Conservation (phyloP, 2,797 vertebrate genomes). For the Rhinichthys osculus region DNA sequence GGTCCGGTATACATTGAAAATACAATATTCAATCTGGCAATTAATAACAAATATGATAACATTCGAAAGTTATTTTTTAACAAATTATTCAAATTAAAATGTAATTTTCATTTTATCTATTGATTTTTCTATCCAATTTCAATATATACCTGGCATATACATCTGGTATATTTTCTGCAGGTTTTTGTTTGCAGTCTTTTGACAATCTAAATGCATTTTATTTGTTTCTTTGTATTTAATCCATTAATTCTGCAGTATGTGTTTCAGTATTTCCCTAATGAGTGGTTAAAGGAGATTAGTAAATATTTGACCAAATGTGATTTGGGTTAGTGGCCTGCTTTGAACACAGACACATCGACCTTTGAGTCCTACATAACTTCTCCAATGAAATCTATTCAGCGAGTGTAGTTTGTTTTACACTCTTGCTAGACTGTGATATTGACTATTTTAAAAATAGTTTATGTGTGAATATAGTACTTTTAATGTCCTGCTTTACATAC, state of each 20-base stretch:
- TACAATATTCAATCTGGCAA: neutral
- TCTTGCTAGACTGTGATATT: neutral
- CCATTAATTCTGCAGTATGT: neutral
- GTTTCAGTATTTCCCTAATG: constrained; percentile 9
- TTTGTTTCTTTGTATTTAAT: neutral
- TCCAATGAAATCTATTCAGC: constrained; percentile 11
- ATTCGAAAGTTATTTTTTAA: neutral
- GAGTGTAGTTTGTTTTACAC: neutral
- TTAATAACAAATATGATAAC: neutral
- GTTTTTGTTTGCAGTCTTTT: neutral
- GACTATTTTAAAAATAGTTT: constrained; percentile 3
- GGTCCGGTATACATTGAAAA: neutral
- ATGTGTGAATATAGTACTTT: neutral
- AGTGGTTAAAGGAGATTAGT: neutral
- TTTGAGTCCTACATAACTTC: constrained; percentile 28
- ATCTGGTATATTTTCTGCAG: neutral
- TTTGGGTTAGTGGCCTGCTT: neutral
- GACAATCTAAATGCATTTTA: neutral
- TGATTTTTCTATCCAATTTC: neutral
- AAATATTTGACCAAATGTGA: constrained; percentile 7
- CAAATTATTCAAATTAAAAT: neutral
- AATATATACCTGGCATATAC: neutral
- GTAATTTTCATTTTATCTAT: neutral
- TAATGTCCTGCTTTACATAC: neutral
- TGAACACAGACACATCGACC: constrained; percentile 22